These are phyloP conservation scores for Holacanthus passer DNA, from an alignment of 2,113 vertebrate species.

Conservation along the genomic window DNA sequence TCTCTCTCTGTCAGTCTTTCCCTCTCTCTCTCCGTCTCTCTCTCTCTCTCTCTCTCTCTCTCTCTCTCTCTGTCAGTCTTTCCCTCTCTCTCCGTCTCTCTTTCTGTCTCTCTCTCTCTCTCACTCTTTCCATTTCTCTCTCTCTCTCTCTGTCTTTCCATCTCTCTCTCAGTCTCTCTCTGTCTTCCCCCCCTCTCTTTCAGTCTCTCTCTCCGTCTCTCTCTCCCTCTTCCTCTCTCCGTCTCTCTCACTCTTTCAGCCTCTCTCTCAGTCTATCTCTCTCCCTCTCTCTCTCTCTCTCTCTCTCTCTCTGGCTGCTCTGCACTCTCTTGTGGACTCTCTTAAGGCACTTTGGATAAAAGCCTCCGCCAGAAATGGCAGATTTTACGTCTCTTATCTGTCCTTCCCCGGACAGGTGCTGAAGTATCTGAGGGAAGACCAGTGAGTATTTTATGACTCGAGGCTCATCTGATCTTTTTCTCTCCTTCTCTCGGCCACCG, in stretches of 20 bases:
- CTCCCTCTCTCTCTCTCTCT: not conserved
- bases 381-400: conserved; percentile 52
- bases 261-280: conserved; percentile 2
- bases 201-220: not conserved
- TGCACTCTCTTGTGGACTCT: conserved; percentile 59
- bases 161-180: conserved; percentile 41
- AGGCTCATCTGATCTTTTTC: conserved; percentile 17
- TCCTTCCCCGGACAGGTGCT: conserved; percentile 45
- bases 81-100: not conserved
- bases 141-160: conserved; percentile 14
- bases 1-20: too few species aligned
- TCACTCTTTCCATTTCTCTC: conserved; percentile 20
- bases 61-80: conserved; percentile 54
- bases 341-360: conserved; percentile 66
- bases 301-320: conserved; percentile 25
- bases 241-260: not conserved
- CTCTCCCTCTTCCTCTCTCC: conserved; percentile 2
- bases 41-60: conserved; percentile 35
- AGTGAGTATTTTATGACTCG: conserved; percentile 24
- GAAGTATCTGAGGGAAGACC: conserved; percentile 44
- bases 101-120: not conserved
- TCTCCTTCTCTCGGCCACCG: conserved; percentile 19
- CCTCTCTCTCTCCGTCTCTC: not conserved
- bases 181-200: not conserved
- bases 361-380: conserved; percentile 54